Percentiles rank a stretch among this genome's conserved stretches.
These are phyloP conservation scores for Sula dactylatra DNA, from an alignment of 2,113 vertebrate genomes.

Conservation along the genomic window DNA sequence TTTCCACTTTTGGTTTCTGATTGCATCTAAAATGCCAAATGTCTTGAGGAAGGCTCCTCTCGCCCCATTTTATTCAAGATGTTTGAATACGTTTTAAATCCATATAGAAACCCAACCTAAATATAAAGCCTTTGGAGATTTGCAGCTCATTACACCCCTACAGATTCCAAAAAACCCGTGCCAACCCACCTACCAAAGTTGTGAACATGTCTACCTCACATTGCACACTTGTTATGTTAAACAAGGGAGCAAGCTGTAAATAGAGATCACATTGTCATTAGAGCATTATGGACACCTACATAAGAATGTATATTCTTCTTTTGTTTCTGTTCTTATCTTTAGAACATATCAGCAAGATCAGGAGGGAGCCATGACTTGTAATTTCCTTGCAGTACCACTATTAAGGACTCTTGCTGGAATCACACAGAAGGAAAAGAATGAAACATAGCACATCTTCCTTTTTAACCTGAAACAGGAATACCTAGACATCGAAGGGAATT, in stretches of 20 bases:
- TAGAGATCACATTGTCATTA: not conserved
- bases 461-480: not conserved
- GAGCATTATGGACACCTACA: not conserved
- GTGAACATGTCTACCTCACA: not conserved
- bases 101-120: not conserved
- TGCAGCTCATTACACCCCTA: not conserved
- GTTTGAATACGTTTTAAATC: not conserved
- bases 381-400: not conserved
- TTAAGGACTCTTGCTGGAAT: not conserved
- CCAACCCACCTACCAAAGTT: not conserved
- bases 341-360: not conserved
- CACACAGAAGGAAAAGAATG: not conserved
- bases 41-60: not conserved
- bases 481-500: not conserved
- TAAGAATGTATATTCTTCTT: not conserved
- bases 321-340: not conserved
- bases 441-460: not conserved
- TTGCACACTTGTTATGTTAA: not conserved
- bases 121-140: not conserved
- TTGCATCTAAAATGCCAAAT: not conserved
- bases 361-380: not conserved
- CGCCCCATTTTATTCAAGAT: not conserved
- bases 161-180: not conserved
- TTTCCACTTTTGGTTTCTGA: not conserved
- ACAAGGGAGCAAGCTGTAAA: not conserved